Base-by-base conservation (phyloP, 2,113 vertebrate genomes). In the Manacus vitellinus region DNA sequence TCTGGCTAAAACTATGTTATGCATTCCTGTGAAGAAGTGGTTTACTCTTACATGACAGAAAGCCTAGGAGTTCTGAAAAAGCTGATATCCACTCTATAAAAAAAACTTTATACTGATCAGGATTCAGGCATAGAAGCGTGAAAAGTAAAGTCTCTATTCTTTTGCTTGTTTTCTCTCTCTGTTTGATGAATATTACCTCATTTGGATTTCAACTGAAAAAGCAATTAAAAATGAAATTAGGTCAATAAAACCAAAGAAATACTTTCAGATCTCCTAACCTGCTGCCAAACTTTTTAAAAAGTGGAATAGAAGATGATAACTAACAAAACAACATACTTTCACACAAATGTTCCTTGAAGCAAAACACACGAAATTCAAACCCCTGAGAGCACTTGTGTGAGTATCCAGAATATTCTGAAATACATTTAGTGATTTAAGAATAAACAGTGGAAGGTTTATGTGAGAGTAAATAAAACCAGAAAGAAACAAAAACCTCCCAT, bases 191-290 rank as follows among this genome's bases (percentile, higher is more conserved):
- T 9, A 62, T 82, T 65, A 65, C 61, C 15, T 91, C 54, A 37
- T 75, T 54, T 81, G 31, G 51, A 39, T 89, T 89, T 79, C 87
- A 81, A 68, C 17, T 43, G 58, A 41, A 76, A 88, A 91, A 76
- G 77, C 74, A 96, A 91, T 89, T 95, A 85, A 92, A 91, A 92
- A 79, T 72, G 4, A 89, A 91, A 89, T 85, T 52, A 85, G 66
- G 66, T 88, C 85, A 91, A 68, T 5, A 4, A 92, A 91, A 89
- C 72, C 56, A 91, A 85, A 88, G 47, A 70, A 92, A 54, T 86
- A 63, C 47, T 84, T 88, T 58, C 19, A 84, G 15, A 23, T 65
- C 20, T 63, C 49, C 47, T 75, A 75, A 67, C 58, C 82, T 84
- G 39, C 47, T 72, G 77, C 33, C 31, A 87, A 87, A 84, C 51